Conservation (phyloP, 2,797 vertebrate genomes). For the Oceanodroma leucorhoa region DNA sequence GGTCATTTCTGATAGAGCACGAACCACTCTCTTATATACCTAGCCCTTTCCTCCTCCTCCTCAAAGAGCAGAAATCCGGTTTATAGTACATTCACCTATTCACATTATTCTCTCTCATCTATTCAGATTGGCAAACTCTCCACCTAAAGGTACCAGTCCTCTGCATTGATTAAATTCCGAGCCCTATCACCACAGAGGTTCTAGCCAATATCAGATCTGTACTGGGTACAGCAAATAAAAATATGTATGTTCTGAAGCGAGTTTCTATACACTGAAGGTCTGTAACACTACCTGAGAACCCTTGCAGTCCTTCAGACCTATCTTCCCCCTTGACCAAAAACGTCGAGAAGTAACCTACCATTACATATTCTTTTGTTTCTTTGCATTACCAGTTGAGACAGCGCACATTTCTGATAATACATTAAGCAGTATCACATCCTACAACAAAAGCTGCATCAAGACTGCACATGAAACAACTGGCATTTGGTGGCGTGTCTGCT, state of each 20-base stretch:
- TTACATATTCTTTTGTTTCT: background rate
- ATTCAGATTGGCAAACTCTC: background rate
- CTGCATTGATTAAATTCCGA: background rate
- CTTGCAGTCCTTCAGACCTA: background rate
- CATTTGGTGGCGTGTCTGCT: rapidly evolving
- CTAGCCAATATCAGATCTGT: background rate
- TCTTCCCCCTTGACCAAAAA: background rate
- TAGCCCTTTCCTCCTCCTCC: background rate
- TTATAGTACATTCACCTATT: background rate
- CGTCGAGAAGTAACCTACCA: background rate
- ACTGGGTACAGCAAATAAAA: background rate
- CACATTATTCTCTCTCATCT: background rate
- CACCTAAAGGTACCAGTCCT: background rate
- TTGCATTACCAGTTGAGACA: background rate
- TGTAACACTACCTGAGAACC: background rate
- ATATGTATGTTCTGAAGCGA: rapidly evolving
- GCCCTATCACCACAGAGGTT: background rate
- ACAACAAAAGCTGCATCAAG: background rate
- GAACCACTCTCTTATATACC: background rate
- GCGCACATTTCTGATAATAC: background rate
- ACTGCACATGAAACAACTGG: background rate
- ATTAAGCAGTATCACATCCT: background rate
- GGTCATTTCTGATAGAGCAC: background rate
- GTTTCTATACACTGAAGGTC: background rate
- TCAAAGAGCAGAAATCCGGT: background rate